Evolutionary conservation across 2,797 vertebrate species (phyloP), one percentile per base, ranked within the genome.

Genomic region (Antennarius maculatus): DNA sequence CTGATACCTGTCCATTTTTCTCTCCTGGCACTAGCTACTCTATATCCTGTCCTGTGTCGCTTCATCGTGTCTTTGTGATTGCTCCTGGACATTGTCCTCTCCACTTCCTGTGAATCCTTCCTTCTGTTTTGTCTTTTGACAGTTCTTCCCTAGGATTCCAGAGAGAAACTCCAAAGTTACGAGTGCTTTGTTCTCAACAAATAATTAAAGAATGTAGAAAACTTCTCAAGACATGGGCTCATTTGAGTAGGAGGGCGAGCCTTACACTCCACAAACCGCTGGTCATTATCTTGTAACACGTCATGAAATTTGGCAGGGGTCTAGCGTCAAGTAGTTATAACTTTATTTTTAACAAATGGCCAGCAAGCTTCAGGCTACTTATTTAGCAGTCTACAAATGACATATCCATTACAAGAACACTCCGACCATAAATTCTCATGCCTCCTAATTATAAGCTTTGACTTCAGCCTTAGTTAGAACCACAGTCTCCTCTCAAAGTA

Each of bases 231-330:
- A 80, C 56, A 43, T 8, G 47, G 50, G 51, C 70, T 83, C 47
- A 74, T 81, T 85, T 83, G 68, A 85, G 52, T 45, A 65, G 64
- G 68, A 48, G 60, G 67, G 43, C 31, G 2, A 84, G 76, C 54
- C 49, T 62, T 54, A 58, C 54, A 62, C 77, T 61, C 54, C 47
- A 48, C 51, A 15, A 71, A 68, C 65, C 12, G 39, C 78, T 77
- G 86, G 85, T 87, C 85, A 91, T 92, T 92, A 90, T 81, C 85
- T 84, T 91, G 83, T 87, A 89, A 90, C 88, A 91, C 84, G 83
- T 90, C 79, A 82, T 58, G 73, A 77, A 78, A 85, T 83, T 85
- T 82, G 71, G 81, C 75, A 34, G 80, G 77, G 53, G 43, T 77
- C 71, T 46, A 54, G 83, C 66, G 71, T 88, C 82, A 77, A 77